Percentiles rank a stretch among this genome's conserved stretches.
These are phyloP conservation scores for Paramormyrops hopkinsi DNA, from an alignment of 2,797 vertebrate genomes.

Conservation along the genomic window DNA sequence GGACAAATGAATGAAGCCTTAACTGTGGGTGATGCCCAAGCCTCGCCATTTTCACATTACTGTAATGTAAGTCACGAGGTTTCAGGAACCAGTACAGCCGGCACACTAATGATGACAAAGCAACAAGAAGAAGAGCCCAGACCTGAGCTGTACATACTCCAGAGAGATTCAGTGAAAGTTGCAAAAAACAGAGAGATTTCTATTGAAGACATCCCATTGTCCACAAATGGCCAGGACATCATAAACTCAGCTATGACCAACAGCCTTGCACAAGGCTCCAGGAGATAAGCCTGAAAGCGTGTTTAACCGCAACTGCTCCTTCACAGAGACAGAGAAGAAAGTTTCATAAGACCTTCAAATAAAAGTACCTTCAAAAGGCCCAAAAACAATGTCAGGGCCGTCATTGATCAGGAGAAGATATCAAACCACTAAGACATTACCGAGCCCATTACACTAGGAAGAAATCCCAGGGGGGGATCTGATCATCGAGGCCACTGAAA, in stretches of 20 bases:
- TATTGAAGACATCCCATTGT: background rate
- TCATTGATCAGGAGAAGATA: background rate
- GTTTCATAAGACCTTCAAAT: background rate
- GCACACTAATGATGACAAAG: conserved; percentile 15
- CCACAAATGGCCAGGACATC: background rate
- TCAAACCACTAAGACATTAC: background rate
- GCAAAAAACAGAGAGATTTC: background rate
- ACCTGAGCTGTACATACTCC: conserved; percentile 20
- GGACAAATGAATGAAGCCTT: background rate
- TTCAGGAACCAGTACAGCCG: conserved; percentile 13
- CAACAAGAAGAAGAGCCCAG: conserved; percentile 18
- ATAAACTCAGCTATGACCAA: background rate
- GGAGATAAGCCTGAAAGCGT: background rate
- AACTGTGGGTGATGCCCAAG: background rate
- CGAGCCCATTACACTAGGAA: background rate
- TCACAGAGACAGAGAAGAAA: background rate
- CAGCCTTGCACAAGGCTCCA: background rate
- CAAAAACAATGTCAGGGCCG: background rate
- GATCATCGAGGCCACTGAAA: background rate
- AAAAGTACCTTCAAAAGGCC: background rate
- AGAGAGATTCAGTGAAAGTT: conserved; percentile 16
- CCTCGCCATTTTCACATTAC: conserved; percentile 17
- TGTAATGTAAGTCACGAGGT: conserved; percentile 5
- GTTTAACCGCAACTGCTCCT: background rate
- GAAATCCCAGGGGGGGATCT: background rate